A percentile compares a stretch with the other conserved stretches of the same genome.
Conservation (phyloP, 2,888 invertebrate species). For the Drosophila robusta region DNA sequence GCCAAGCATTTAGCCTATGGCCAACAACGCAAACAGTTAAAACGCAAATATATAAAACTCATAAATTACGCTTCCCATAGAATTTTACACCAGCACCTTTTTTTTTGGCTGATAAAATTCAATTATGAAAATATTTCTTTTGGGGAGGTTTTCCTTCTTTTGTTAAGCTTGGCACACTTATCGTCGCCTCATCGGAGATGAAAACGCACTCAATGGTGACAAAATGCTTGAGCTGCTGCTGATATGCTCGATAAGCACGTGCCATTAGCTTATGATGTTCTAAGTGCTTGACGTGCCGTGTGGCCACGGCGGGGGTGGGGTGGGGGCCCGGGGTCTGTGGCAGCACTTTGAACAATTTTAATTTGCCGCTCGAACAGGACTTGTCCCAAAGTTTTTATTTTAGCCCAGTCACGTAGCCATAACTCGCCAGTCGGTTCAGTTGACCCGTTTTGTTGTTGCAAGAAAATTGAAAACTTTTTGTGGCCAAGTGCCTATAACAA, state of each 20-base stretch:
- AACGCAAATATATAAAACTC: conserved; percentile 31
- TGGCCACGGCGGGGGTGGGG: too few species aligned
- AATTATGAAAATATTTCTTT: conserved; percentile 25
- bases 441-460: conserved; percentile 50
- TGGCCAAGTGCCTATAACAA: conserved; percentile 42
- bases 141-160: neutral
- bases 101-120: conserved; percentile 32
- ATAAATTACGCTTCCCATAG: conserved; percentile 43
- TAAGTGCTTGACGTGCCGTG: neutral
- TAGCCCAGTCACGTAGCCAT: conserved; percentile 67
- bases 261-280: conserved; percentile 59
- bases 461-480: conserved; percentile 64
- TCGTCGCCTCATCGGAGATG: conserved; percentile 20
- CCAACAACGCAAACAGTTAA: conserved; percentile 27
- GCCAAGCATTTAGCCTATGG: conserved; percentile 49
- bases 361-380: conserved; percentile 65
- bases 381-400: conserved; percentile 47
- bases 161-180: conserved; percentile 45
- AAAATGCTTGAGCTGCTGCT: conserved; percentile 59
- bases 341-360: conserved; percentile 61
- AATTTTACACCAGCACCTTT: conserved; percentile 43
- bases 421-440: conserved; percentile 30
- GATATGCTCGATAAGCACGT: conserved; percentile 77
- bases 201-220: conserved; percentile 59
- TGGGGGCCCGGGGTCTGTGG: neutral